Evolutionary conservation across 2,888 invertebrate genomes (phyloP), one percentile per base, ranked within the genome.

Genomic region (Drosophila emarginata): DNA sequence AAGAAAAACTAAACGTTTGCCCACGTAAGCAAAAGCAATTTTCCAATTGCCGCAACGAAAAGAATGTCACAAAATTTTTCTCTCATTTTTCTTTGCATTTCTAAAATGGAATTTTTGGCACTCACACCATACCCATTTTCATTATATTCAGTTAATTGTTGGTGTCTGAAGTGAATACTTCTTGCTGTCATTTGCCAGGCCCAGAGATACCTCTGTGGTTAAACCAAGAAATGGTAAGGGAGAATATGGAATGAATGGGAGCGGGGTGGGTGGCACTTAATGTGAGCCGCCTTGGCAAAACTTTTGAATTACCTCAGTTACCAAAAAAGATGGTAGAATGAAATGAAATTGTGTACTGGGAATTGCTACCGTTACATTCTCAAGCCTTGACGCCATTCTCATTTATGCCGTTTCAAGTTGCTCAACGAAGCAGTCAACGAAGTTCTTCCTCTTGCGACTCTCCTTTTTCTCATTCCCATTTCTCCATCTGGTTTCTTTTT

Each of bases 321-420:
- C 64, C 67, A 63, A 45, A 53, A 50, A 37, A 69, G 77, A 63
- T 15, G 40, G 39, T n/a, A 57, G 37, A 63, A 39, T 6, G 82
- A 62, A 71, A 57, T 45, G 82, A 62, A 73, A 57, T 45, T 45
- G 40, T 45, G 40, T 45, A 45, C 18, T 61, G 70, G 59, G 51
- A 58, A 74, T 71, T 58, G 85, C 72, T 71, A 79, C 80, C 68
- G 82, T 83, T 83, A 78, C 86, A 72, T 57, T 67, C 74, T 45
- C 50, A 14, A 58, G 60, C 61, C 40, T 39, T 51, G 51, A 21
- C 57, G 54, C n/a, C 80, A 45, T 63, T 71, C 53, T 78, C 83
- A 83, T 87, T 83, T 83, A 88, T 84, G 83, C 83, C 84, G 87
- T 88, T 84, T 88, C 88, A 84, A 87, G 83, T 84, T 84, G 87